These are phyloP conservation scores for Holacanthus passer DNA, from an alignment of 2,113 vertebrate species.

Conservation along the genomic window DNA sequence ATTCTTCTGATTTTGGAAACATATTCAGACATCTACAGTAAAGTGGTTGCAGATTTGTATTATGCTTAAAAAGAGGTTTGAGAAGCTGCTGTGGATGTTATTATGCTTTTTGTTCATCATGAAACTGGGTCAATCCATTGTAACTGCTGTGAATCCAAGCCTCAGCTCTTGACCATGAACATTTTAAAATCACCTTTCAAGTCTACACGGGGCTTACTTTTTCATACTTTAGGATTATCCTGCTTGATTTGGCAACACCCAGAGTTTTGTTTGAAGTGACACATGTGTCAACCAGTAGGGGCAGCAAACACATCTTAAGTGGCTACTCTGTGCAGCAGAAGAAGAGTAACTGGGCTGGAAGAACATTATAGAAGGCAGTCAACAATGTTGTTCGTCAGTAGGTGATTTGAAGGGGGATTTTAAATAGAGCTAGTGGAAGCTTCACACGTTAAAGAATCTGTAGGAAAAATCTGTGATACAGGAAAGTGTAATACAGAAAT, in stretches of 20 bases:
- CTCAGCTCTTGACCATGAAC: conserved; percentile 2
- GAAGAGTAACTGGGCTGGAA: background rate
- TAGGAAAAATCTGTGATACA: no score
- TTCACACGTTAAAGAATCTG: no score
- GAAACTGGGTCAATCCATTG: conserved; percentile 45
- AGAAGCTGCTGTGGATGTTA: conserved; percentile 25
- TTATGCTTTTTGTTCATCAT: background rate
- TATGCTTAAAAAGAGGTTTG: conserved; percentile 2
- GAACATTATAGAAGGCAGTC: background rate
- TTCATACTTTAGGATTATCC: background rate
- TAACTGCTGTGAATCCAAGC: conserved; percentile 1
- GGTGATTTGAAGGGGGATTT: no score
- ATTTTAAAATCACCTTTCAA: conserved; percentile 25
- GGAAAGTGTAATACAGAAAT: background rate
- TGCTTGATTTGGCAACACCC: conserved; percentile 1
- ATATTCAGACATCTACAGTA: no score
- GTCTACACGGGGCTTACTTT: conserved; percentile 1
- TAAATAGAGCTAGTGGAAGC: background rate
- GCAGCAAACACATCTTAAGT: background rate
- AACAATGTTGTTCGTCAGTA: background rate
- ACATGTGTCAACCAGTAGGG: background rate
- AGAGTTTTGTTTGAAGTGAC: background rate
- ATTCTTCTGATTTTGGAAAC: no score
- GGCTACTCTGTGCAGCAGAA: background rate
- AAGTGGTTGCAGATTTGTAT: no score